Base-by-base conservation (phyloP, 2,113 vertebrate species). In the Agelaius phoeniceus region DNA sequence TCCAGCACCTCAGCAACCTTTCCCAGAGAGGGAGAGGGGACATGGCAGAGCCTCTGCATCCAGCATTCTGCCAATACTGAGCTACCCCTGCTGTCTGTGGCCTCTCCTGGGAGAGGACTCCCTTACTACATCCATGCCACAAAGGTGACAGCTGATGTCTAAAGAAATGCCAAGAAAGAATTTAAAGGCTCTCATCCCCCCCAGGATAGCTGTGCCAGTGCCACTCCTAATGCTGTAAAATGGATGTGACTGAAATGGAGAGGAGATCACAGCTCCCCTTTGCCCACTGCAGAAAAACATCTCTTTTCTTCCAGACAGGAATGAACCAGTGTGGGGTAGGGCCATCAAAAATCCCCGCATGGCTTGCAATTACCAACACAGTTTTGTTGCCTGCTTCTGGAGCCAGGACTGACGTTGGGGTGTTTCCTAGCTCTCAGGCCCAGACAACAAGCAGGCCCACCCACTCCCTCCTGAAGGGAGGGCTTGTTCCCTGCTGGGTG, bases 341-440 rank as follows among this genome's bases (percentile, higher is more conserved):
- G 69, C 74, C 55, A 21, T 58, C 51, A 74, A 35, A 93, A 84
- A 84, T 66, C 77, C 81, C 87, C 5, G 0, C 18, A 2, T 5
- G 4, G 26, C 24, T 84, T 78, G 61, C 44, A 44, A 80, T 96
- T 81, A 77, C n/a, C 73, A 57, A 4, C 52, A 19, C 9, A 11
- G 35, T 90, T 78, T 62, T 54, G 69, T 81, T 89, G 73, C 84
- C 43, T 76, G 0, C 54, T 94, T 37, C 51, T 76, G 75, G 74
- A 96, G 89, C 89, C 92, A 89, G 92, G 61, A 20, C 39, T 61
- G 61, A 72, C 0, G 4, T 15, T 79, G 44, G 69, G 88, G 54
- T 96, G 92, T 95, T 94, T 95, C 80, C 92, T 84, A 24, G 49
- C 76, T 94, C 83, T 94, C 90, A 94, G 88, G 88, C 86, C 79